Conservation (phyloP, 2,888 invertebrate species). For the Amphimallon solstitiale region DNA sequence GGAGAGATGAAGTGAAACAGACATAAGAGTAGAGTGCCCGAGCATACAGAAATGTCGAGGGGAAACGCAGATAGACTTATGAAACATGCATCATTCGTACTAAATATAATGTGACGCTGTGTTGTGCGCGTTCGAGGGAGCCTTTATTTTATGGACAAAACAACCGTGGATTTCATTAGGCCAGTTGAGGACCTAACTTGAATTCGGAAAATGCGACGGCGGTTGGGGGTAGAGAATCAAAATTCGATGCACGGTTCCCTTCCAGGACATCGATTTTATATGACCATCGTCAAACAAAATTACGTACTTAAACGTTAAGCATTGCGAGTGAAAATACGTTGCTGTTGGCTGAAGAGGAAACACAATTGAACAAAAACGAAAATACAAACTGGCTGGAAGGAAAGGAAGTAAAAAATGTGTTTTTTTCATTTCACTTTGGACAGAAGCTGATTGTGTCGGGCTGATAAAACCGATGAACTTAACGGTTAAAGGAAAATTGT, state of each 20-base stretch:
- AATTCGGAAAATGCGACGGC: background rate
- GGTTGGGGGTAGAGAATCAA: slow-evolving; percentile 15
- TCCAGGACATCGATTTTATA: slow-evolving; percentile 53
- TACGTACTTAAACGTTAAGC: slow-evolving; percentile 48
- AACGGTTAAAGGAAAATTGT: too few species aligned
- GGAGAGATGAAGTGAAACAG: background rate
- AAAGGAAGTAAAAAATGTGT: too few species aligned
- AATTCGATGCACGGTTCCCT: slow-evolving; percentile 45
- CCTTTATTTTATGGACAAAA: slow-evolving; percentile 34
- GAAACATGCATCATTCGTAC: slow-evolving; percentile 10
- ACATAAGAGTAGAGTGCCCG: background rate
- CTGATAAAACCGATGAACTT: too few species aligned
- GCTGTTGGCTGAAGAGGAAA: too few species aligned
- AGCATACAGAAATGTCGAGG: too few species aligned
- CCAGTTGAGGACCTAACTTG: background rate
- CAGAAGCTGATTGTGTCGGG: too few species aligned
- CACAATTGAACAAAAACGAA: too few species aligned
- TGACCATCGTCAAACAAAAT: slow-evolving; percentile 52
- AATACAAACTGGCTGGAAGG: too few species aligned
- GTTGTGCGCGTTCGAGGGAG: slow-evolving; percentile 32
- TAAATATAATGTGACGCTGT: slow-evolving; percentile 26
- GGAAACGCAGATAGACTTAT: background rate
- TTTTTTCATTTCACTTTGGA: too few species aligned
- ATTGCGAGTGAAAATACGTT: slow-evolving; percentile 38
- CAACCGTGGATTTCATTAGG: slow-evolving; percentile 38